A percentile compares a stretch with the other conserved stretches of the same genome.
Evolutionary conservation across 2,797 vertebrate genomes (phyloP).

Genomic region (Ceryle rudis): DNA sequence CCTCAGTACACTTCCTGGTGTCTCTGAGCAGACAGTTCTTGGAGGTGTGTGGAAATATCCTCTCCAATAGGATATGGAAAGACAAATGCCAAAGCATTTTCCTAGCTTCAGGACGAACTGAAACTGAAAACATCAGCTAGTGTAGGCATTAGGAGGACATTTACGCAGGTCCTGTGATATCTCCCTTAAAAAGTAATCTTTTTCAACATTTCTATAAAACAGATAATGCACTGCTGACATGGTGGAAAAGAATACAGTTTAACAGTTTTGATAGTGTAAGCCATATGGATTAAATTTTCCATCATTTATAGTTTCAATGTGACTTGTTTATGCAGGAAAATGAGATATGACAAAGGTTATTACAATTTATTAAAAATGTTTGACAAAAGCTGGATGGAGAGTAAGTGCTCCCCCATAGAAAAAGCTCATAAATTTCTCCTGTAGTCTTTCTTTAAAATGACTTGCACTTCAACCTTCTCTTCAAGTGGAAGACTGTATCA

Average conservation of each 20-base stretch:
- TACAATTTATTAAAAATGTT: slow-evolving; percentile 77
- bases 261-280: slow-evolving; percentile 75
- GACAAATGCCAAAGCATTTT: not conserved
- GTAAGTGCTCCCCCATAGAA: slow-evolving; percentile 68
- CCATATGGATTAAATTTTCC: slow-evolving; percentile 80
- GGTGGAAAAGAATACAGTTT: slow-evolving; percentile 72
- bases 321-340: slow-evolving; percentile 78
- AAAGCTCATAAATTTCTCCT: slow-evolving; percentile 69
- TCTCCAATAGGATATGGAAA: not conserved
- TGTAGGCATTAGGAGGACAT: not conserved
- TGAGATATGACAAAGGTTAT: slow-evolving; percentile 77
- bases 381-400: slow-evolving; percentile 72
- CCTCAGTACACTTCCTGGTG: not conserved
- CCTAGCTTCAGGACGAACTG: not conserved
- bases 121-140: not conserved
- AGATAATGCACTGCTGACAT: slow-evolving; percentile 70
- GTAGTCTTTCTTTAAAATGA: slow-evolving; percentile 59
- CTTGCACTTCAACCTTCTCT: slow-evolving; percentile 49
- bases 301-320: slow-evolving; percentile 76
- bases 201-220: slow-evolving; percentile 63
- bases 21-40: not conserved
- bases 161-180: not conserved
- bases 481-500: slow-evolving; percentile 2
- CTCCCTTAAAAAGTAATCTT: slow-evolving; percentile 71
- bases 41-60: not conserved